A percentile compares a stretch with the other conserved stretches of the same genome.
These are phyloP conservation scores for Oreocharis arfaki DNA, from an alignment of 2,113 vertebrate species.

Conservation along the genomic window DNA sequence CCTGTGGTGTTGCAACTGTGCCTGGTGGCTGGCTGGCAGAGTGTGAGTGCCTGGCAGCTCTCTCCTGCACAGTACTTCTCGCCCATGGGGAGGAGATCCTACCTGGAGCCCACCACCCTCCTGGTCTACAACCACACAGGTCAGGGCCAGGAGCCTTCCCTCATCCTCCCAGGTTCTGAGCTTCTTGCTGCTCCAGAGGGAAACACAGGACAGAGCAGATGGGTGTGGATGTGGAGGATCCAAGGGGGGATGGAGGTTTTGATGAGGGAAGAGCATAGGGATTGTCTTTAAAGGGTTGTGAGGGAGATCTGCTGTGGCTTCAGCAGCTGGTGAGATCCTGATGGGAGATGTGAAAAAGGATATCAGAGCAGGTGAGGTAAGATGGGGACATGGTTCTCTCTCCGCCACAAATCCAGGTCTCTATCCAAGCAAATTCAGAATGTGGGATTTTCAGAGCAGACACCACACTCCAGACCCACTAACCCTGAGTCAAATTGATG, in stretches of 20 bases:
- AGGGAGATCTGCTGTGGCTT: neutral
- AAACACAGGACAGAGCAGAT: neutral
- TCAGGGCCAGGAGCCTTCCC: neutral
- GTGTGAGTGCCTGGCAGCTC: neutral
- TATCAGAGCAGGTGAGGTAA: neutral
- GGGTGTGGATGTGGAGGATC: neutral
- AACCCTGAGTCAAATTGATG: neutral
- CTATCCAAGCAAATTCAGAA: neutral
- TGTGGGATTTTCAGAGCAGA: neutral
- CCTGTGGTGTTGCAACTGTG: conserved; percentile 27
- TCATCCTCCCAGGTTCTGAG: neutral
- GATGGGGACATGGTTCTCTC: neutral
- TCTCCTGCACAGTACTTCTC: conserved; percentile 69
- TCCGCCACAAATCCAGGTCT: neutral
- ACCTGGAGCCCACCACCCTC: conserved; percentile 69
- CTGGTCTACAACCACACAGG: conserved; percentile 58
- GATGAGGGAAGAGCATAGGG: fast-evolving
- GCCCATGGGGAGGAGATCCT: conserved; percentile 35
- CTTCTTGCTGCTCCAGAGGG: neutral
- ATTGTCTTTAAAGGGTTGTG: neutral
- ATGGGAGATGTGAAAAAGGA: neutral
- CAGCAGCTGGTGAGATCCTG: neutral
- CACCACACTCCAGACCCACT: neutral
- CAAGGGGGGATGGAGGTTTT: neutral
- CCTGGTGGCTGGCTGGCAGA: neutral